phyloP scores from a whole-genome alignment of 2,888 invertebrate genomes.

The Eupithecia vulgata region DNA sequence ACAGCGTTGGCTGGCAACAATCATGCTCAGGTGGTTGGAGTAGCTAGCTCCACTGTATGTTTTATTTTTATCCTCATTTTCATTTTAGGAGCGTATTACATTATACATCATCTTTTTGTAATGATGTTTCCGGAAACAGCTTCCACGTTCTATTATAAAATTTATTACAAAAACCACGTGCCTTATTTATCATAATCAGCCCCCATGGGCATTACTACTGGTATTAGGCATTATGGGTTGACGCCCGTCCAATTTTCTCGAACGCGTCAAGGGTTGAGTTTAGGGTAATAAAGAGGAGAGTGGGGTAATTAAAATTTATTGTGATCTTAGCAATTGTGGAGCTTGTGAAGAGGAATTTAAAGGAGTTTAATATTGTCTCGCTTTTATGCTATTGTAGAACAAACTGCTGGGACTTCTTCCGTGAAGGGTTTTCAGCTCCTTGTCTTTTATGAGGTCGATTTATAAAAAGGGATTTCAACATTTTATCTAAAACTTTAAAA shows the following conservation, averaged over 20 bases:
- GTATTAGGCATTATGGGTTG: conserved; percentile 35
- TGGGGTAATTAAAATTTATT: conserved; percentile 44
- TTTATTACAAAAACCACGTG: conserved; percentile 35
- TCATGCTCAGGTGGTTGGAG: not conserved
- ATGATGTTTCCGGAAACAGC: not conserved
- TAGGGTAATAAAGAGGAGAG: conserved; percentile 44
- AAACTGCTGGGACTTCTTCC: not conserved
- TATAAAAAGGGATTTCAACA: not conserved
- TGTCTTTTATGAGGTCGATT: not conserved
- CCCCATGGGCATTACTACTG: conserved; percentile 21
- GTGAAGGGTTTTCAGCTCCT: not conserved
- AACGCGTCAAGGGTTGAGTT: conserved; percentile 35
- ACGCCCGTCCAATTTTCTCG: conserved; percentile 41
- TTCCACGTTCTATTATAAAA: conserved; percentile 20
- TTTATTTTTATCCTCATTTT: not conserved
- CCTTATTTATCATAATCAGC: conserved; percentile 45
- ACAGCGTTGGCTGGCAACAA: not conserved
- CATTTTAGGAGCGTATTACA: not conserved
- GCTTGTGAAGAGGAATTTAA: conserved; percentile 1
- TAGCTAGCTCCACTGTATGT: not conserved
- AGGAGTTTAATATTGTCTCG: conserved; percentile 1
- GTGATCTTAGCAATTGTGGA: conserved; percentile 37
- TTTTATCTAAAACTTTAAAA: not conserved
- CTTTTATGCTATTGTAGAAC: not conserved
- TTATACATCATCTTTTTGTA: conserved; percentile 1